Evolutionary conservation across 2,888 invertebrate species (phyloP).

Genomic region (Carpatolechia fugitivella): DNA sequence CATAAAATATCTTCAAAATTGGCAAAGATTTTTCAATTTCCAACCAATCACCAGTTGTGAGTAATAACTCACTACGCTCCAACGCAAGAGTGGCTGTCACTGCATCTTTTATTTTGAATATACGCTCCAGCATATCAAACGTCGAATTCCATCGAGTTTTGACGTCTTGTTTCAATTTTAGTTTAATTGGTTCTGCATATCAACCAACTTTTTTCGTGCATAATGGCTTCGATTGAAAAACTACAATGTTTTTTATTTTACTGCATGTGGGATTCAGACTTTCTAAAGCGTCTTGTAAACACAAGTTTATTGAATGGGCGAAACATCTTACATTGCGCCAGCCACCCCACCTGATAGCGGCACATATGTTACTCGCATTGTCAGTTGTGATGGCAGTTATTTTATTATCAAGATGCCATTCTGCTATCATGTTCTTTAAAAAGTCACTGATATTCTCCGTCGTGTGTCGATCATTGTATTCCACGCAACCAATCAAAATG

Average conservation of each 20-base stretch:
- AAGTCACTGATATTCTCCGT: neutral
- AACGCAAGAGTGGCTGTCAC: too few species aligned
- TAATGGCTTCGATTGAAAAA: slow-evolving; percentile 20
- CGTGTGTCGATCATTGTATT: slow-evolving; percentile 2
- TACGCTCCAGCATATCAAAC: too few species aligned
- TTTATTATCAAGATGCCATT: slow-evolving; percentile 9
- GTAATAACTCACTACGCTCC: too few species aligned
- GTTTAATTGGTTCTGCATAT: slow-evolving; percentile 23
- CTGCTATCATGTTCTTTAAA: neutral
- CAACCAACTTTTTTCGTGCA: slow-evolving; percentile 17
- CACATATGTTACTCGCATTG: slow-evolving; percentile 26
- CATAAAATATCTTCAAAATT: slow-evolving; percentile 8
- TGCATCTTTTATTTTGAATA: too few species aligned
- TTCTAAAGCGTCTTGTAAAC: slow-evolving; percentile 18
- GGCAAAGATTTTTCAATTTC: neutral
- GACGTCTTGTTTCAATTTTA: slow-evolving; percentile 25
- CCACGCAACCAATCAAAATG: slow-evolving; percentile 4
- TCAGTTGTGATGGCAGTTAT: slow-evolving; percentile 17
- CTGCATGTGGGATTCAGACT: neutral
- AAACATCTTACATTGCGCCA: slow-evolving; percentile 23
- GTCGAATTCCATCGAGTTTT: too few species aligned
- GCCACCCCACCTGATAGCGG: slow-evolving; percentile 21
- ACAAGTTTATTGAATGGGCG: slow-evolving; percentile 23
- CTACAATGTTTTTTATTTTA: slow-evolving; percentile 14
- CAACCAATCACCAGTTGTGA: neutral